These are phyloP conservation scores for Mallotus villosus DNA, from an alignment of 2,797 vertebrate species.

Conservation along the genomic window DNA sequence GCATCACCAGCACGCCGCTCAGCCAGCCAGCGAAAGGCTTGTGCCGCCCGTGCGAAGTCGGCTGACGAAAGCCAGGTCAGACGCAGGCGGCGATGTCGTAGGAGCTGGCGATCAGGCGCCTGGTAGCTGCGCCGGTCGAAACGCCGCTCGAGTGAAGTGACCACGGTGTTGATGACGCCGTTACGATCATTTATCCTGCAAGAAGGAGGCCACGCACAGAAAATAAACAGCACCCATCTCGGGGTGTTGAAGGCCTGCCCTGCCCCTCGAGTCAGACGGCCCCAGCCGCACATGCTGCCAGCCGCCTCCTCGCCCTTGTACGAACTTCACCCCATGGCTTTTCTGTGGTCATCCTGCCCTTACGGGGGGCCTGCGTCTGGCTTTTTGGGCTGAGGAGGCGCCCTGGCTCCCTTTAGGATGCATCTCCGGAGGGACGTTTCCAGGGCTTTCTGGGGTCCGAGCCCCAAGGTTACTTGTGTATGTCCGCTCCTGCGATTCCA, in stretches of 20 bases:
- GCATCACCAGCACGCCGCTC: conserved; percentile 90
- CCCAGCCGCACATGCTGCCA: conserved; percentile 84
- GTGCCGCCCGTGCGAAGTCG: conserved; percentile 94
- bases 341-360: conserved; percentile 14
- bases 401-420: conserved; percentile 49
- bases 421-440: conserved; percentile 48
- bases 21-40: conserved; percentile 94
- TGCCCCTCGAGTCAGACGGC: conserved; percentile 73
- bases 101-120: conserved; percentile 87
- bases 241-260: conserved; percentile 86
- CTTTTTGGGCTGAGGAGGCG: conserved; percentile 25
- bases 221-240: conserved; percentile 88
- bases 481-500: too few relatives aligned
- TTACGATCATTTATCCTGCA: conserved; percentile 97
- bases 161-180: conserved; percentile 90
- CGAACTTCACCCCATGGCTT: conserved; percentile 53
- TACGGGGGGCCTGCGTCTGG: background rate
- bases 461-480: conserved; percentile 53
- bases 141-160: conserved; percentile 90
- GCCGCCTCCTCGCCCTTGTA: conserved; percentile 55
- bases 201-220: conserved; percentile 87
- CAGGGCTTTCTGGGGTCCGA: conserved; percentile 48
- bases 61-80: conserved; percentile 90
- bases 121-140: conserved; percentile 91
- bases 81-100: conserved; percentile 92